phyloP scores from a whole-genome alignment of 2,888 invertebrate species.

The Eilema caniola region DNA sequence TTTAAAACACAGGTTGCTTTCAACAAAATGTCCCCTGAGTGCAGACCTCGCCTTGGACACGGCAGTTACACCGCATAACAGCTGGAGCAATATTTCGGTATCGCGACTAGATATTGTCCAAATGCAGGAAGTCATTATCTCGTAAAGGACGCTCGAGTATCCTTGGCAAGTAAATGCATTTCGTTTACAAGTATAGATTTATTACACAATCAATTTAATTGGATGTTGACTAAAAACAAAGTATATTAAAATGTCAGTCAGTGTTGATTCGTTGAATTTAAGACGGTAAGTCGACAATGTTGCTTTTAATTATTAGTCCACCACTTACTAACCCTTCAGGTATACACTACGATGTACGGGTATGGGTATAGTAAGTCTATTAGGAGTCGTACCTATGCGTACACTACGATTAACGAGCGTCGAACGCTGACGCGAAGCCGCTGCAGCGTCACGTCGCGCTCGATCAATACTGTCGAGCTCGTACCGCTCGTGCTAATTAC shows the following conservation, averaged over 20 bases:
- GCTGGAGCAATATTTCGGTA: constrained; percentile 34
- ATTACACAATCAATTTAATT: background rate
- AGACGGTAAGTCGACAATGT: no score
- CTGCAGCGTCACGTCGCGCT: constrained; percentile 13
- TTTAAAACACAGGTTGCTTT: background rate
- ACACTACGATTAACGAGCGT: no score
- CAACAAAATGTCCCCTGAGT: background rate
- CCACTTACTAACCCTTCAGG: no score
- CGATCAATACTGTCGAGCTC: constrained; percentile 28
- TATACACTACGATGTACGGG: no score
- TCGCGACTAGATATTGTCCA: constrained; percentile 28
- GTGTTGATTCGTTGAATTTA: no score
- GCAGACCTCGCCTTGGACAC: constrained; percentile 39
- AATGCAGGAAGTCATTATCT: constrained; percentile 44
- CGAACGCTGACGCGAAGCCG: background rate
- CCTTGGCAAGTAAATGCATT: constrained; percentile 19
- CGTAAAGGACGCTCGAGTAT: constrained; percentile 36
- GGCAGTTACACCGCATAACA: constrained; percentile 34
- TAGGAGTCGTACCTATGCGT: background rate
- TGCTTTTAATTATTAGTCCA: no score
- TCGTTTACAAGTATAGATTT: background rate
- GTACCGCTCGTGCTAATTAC: constrained; percentile 22
- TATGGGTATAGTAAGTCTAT: background rate
- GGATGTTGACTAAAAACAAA: background rate
- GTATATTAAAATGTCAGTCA: background rate